Base-by-base conservation (phyloP, 2,888 invertebrate species). In the Scaeva pyrastri region DNA sequence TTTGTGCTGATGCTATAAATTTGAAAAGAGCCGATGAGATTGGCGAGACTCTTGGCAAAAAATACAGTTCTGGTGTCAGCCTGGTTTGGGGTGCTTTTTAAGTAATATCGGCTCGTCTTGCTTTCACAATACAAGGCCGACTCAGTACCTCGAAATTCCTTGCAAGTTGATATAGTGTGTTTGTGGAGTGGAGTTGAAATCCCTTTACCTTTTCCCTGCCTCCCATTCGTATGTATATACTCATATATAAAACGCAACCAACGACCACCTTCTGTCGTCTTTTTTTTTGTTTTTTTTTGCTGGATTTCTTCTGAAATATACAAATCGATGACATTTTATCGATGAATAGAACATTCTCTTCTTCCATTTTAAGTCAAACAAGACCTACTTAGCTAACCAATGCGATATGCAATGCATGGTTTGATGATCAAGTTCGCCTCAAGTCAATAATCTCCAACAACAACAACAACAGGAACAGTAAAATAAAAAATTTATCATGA, bases 261-360 rank as follows among this genome's bases (percentile, higher is more conserved):
- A 31, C 31, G n/a, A 31, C 26, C 26, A 55, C 26, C 10, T 55
- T 31, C 5, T 55, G 55, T 55, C 55, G n/a, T 31, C 11, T 11
- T 14, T 6, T 16, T 11, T 16, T 36, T 55, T 55, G 31, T 31
- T 6, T 26, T 45, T 7, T 8, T 39, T 11, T 10, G 39, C 31
- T 6, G 5, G 16, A 16, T 39, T 6, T 43, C n/a, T n/a, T n/a
- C n/a, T n/a, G n/a, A n/a, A 31, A 8, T 5, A 31, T 56, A 56
- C 31, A 56, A 56, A 56, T 56, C 56, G 11, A 10, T 56, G 56
- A 56, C 31, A 56, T 56, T 56, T 56, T 36, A 56, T 56, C 56
- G 16, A 56, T 56, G 56, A 14, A 36, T 56, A 56, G 56, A 56
- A 56, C 56, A 56, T 56, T 56, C 31, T 56, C 16, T 56, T 56